Percentiles rank a stretch among this genome's conserved stretches.
phyloP scores from a whole-genome alignment of 2,797 vertebrate species.

The Sebastiscus albofasciatus region DNA sequence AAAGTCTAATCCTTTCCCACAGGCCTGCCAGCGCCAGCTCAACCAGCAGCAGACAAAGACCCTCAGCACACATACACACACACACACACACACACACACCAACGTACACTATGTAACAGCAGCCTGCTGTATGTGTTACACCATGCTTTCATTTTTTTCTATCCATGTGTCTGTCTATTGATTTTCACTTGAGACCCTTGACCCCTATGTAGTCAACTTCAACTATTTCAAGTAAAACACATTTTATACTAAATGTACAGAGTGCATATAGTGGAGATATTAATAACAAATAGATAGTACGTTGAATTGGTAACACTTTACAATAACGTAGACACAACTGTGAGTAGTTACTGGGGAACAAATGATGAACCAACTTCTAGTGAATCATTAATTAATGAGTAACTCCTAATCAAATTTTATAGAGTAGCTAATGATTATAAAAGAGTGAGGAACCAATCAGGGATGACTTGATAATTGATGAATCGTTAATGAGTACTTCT shows the following conservation, averaged over 20 bases:
- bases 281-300: too few relatives aligned
- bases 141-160: not conserved
- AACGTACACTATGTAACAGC: not conserved
- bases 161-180: not conserved
- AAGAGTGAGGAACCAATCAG: too few relatives aligned
- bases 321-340: too few relatives aligned
- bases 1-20: conserved; percentile 92
- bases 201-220: too few relatives aligned
- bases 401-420: too few relatives aligned
- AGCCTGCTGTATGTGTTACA: not conserved
- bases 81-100: conserved; percentile 25
- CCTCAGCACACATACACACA: conserved; percentile 11
- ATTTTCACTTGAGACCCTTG: not conserved
- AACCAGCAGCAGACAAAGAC: conserved; percentile 59
- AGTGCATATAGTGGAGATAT: not conserved
- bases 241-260: not conserved
- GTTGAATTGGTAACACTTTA: too few relatives aligned
- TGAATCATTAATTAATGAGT: too few relatives aligned
- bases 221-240: not conserved
- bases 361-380: too few relatives aligned
- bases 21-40: conserved; percentile 77
- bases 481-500: too few relatives aligned
- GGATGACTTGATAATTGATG: too few relatives aligned
- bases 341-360: too few relatives aligned
- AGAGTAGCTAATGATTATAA: too few relatives aligned